phyloP scores from a whole-genome alignment of 92 coral and sea anemone genomes.

The Zoanthus solanderi region DNA sequence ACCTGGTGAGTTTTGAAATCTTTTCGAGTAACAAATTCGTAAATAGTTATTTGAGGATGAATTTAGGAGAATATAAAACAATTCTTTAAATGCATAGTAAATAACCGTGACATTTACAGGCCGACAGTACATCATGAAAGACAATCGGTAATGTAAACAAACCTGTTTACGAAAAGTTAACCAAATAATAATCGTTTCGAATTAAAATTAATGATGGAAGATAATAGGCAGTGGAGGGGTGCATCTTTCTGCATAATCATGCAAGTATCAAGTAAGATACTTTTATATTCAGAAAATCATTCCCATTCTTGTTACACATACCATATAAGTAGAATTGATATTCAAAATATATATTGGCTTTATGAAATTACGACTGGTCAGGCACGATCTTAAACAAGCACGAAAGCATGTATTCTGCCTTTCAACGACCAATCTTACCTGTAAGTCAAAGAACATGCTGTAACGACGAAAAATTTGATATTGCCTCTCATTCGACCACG shows the following conservation, averaged over 20 bases:
- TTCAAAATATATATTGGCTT: not conserved
- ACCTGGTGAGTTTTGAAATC: no score
- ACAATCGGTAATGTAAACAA: not conserved
- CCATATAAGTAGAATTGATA: not conserved
- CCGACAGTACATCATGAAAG: no score
- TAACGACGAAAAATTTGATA: slow-evolving; percentile 88
- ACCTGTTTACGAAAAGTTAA: not conserved
- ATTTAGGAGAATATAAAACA: no score
- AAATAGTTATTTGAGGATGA: no score
- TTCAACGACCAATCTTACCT: slow-evolving; percentile 63
- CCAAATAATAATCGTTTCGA: not conserved
- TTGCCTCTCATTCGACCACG: slow-evolving; percentile 81
- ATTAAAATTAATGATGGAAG: not conserved
- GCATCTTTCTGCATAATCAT: not conserved
- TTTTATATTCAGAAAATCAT: no score
- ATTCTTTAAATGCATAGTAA: no score
- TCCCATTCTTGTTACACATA: no score
- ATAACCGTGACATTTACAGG: no score
- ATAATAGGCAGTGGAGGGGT: not conserved
- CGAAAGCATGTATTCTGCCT: not conserved
- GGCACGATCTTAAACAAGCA: not conserved
- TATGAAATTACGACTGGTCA: slow-evolving; percentile 1
- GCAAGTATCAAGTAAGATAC: not conserved
- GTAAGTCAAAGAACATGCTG: slow-evolving; percentile 96
- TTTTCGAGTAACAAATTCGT: no score